phyloP scores from a whole-genome alignment of 2,113 vertebrate species.

The Microtus ochrogaster region DNA sequence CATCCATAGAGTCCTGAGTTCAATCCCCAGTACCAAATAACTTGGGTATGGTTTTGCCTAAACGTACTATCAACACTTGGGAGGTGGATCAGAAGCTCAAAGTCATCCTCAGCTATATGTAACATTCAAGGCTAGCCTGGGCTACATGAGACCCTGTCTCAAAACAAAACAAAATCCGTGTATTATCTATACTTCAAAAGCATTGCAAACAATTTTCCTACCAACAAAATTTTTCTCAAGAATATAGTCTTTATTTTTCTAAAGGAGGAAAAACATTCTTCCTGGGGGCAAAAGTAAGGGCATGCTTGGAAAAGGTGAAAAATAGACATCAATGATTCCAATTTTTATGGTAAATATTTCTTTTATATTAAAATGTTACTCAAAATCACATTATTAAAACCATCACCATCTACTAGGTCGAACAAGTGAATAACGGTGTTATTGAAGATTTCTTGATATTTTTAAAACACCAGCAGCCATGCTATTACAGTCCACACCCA shows the following conservation, averaged over 20 bases:
- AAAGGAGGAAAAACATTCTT: background rate
- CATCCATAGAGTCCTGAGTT: background rate
- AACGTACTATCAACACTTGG: background rate
- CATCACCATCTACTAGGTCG: background rate
- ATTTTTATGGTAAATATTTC: constrained; percentile 25
- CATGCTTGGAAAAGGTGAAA: background rate
- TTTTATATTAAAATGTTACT: constrained; percentile 44
- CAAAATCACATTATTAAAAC: constrained; percentile 37
- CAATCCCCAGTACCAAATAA: background rate
- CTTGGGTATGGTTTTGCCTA: background rate
- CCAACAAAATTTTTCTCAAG: background rate
- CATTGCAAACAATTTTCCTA: background rate
- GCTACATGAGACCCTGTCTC: background rate
- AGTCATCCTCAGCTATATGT: background rate
- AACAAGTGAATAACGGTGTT: background rate
- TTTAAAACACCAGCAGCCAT: background rate
- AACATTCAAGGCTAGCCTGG: background rate
- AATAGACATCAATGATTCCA: background rate
- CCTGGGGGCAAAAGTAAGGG: fast-evolving
- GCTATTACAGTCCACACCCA: background rate
- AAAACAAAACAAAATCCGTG: background rate
- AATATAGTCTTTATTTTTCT: constrained; percentile 10
- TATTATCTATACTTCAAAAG: background rate
- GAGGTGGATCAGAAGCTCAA: background rate
- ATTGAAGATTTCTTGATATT: constrained; percentile 24